These are phyloP conservation scores for Prosopocoilus inquinatus DNA, from an alignment of 2,888 invertebrate genomes.

Conservation along the genomic window DNA sequence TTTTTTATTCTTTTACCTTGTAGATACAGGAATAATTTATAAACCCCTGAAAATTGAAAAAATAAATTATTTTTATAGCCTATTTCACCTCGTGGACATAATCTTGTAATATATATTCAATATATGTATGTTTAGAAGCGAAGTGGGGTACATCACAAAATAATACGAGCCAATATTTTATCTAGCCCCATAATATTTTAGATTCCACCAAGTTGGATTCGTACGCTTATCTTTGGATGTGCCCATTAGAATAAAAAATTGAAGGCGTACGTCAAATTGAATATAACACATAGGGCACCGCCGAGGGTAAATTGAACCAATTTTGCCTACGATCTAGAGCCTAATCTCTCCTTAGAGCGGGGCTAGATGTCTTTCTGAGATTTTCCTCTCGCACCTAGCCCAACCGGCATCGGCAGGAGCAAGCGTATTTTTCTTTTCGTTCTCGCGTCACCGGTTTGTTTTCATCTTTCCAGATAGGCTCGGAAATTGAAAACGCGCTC, in stretches of 20 bases:
- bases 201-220: no score
- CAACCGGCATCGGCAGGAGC: background rate
- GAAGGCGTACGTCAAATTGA: constrained; percentile 16
- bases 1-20: no score
- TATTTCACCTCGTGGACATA: background rate
- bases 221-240: background rate
- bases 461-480: constrained; percentile 23
- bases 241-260: constrained; percentile 9
- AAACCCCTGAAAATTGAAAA: background rate
- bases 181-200: no score
- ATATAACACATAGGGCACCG: constrained; percentile 18
- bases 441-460: constrained; percentile 19
- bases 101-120: no score
- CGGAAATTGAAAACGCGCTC: constrained; percentile 32
- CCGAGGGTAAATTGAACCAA: constrained; percentile 23
- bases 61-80: background rate
- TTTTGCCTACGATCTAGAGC: constrained; percentile 22
- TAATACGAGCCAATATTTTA: no score
- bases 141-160: no score
- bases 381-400: constrained; percentile 9
- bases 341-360: constrained; percentile 15
- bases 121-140: no score
- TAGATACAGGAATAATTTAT: background rate
- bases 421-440: constrained; percentile 14
- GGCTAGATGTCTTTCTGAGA: constrained; percentile 1